Conservation (phyloP, 2,888 invertebrate genomes). For the Altica lythri region DNA sequence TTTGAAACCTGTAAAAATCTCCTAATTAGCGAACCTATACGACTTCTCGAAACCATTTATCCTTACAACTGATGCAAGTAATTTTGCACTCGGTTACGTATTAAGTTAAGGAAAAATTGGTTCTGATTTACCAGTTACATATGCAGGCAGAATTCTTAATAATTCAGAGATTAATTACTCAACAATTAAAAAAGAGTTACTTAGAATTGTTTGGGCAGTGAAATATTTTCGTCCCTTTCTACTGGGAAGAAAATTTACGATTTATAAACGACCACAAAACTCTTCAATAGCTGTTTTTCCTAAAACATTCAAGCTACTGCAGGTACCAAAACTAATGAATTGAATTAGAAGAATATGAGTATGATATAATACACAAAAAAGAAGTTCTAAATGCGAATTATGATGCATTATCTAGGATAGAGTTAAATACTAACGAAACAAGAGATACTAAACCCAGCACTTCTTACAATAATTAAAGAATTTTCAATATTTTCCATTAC, state of each 20-base stretch:
- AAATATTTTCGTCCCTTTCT: constrained; percentile 45
- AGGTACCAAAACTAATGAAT: too few relatives aligned
- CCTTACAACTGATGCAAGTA: constrained; percentile 47
- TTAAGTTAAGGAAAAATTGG: constrained; percentile 40
- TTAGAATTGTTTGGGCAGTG: constrained; percentile 42
- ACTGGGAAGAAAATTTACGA: constrained; percentile 46
- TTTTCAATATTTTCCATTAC: too few relatives aligned
- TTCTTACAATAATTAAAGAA: too few relatives aligned
- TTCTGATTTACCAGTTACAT: constrained; percentile 45
- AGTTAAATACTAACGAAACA: too few relatives aligned
- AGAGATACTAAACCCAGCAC: too few relatives aligned
- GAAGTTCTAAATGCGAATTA: too few relatives aligned
- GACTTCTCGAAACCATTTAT: constrained; percentile 40
- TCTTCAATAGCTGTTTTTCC: constrained; percentile 48
- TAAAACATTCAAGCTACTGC: constrained; percentile 53
- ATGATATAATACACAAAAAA: too few relatives aligned
- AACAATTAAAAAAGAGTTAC: constrained; percentile 43
- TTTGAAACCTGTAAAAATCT: constrained; percentile 30
- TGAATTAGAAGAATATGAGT: too few relatives aligned
- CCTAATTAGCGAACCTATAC: constrained; percentile 30
- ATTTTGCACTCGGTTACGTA: constrained; percentile 43
- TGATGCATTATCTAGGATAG: too few relatives aligned
- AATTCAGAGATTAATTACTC: constrained; percentile 38
- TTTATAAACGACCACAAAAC: constrained; percentile 54
- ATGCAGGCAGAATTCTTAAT: constrained; percentile 42